Evolutionary conservation across 2,888 invertebrate species (phyloP), one percentile per base, ranked within the genome.

Genomic region (Anorthoa munda): DNA sequence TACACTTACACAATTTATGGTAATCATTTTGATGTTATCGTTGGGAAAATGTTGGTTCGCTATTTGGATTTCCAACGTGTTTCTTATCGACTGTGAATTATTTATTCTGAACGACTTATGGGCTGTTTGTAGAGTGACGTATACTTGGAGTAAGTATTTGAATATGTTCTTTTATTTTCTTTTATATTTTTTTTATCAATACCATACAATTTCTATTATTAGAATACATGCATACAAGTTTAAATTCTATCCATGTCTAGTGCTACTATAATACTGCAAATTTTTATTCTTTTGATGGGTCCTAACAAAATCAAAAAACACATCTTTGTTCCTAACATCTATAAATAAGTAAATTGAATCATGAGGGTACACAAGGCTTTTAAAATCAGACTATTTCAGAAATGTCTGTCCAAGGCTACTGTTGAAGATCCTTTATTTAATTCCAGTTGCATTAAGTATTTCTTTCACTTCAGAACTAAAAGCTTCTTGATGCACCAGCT

Each of bases 21-120:
- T 79, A 60, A 83, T 83, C 51, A 75, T 64, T 75, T 56, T 66
- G 75, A 72, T 79, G 71, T 64, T 75, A 81, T 75, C 66, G 56
- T 17, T 55, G 12, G 26, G 18, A 31, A 45, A 63, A 79, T 53
- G 31, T 63, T 51, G 45, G 45, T 50, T n/a, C 31, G 71, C 46
- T 31, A 59, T 77, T 81, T 53, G 26, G 58, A 65, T 73, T 67
- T 70, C 9, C 56, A 63, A 58, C 17, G 18, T 45, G n/a, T 60
- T 77, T 46, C n/a, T 58, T 72, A 46, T 21, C 13, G 45, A 39
- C 23, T 58, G n/a, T 17, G 51, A 72, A 56, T 66, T 55, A 66
- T 76, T 61, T 21, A 69, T 55, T 23, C 0, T 17, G 7, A 46
- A 77, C 21, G 4, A 7, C 11, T 53, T 21, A 39, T 15, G 9